Base-by-base conservation (phyloP, 2,797 vertebrate genomes). In the Anabas testudineus region DNA sequence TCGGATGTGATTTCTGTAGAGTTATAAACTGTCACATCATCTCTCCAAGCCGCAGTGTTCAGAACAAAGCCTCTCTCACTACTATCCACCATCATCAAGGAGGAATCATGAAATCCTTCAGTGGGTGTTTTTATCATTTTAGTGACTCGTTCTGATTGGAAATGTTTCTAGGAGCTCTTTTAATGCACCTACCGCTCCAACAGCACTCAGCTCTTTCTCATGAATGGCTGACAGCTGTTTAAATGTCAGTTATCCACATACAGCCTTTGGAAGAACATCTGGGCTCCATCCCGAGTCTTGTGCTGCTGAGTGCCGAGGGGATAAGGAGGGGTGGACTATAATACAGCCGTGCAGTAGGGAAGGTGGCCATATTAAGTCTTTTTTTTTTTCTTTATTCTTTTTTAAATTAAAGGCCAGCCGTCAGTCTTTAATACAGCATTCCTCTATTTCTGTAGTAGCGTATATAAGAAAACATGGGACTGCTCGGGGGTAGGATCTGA, bases 401-500 rank as follows among this genome's bases (percentile, higher is more conserved):
- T 77, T 75, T 56, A 66, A 76, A 60, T 49, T 84, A 72, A 86
- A 90, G 90, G 90, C 85, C 88, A 80, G 85, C 90, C 53, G 41
- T 89, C 81, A 88, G 90, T 92, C 87, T 90, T 90, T 87, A 87
- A 90, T 90, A 90, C 85, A 91, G 91, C 89, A 89, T 92, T 93
- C 88, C 84, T 92, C 87, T 91, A 90, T 91, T 90, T 90, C 84
- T 90, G 87, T 89, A 87, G 86, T 87, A 90, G 91, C 78, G 28
- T 88, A 91, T 87, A 89, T 90, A 87, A 82, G 88, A 90, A 91
- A 88, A 91, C 0, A 56, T 83, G 79, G 89, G 87, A 85, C 85
- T 80, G 87, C 84, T 84, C 71, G 70, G 86, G 86, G 88, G 72
- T 79, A 81, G 90, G 87, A 82, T 90, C 81, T 80, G 86, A 91